Percentiles rank a stretch among this genome's conserved stretches.
Evolutionary conservation across 2,113 vertebrate genomes (phyloP).

Genomic region (Pheucticus melanocephalus): DNA sequence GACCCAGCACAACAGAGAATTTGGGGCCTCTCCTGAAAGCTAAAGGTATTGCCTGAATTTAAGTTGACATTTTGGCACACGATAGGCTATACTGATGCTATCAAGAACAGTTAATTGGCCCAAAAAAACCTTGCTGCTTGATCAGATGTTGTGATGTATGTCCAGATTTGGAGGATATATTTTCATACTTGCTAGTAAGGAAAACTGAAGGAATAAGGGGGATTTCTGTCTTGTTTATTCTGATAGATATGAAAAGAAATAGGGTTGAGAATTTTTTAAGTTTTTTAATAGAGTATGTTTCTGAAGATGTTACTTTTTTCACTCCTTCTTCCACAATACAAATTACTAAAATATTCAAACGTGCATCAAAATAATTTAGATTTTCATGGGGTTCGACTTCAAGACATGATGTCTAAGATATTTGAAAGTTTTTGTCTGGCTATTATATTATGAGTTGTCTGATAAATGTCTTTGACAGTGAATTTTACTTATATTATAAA

Average conservation of each 20-base stretch:
- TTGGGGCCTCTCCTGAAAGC: neutral
- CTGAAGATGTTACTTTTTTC: neutral
- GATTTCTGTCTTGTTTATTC: neutral
- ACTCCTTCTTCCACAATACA: neutral
- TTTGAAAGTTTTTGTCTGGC: neutral
- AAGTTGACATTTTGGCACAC: neutral
- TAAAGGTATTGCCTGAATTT: neutral
- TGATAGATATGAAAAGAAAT: neutral
- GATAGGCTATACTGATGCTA: neutral
- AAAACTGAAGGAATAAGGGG: neutral
- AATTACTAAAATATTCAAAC: neutral
- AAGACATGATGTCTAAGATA: neutral
- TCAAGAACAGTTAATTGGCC: neutral
- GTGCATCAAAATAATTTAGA: neutral
- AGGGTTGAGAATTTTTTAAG: neutral
- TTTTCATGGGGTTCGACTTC: neutral
- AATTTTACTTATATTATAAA: neutral
- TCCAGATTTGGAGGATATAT: neutral
- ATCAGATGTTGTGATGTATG: neutral
- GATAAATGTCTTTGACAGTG: neutral
- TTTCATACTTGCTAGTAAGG: neutral
- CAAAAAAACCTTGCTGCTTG: neutral
- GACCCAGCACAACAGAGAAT: neutral
- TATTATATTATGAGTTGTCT: neutral
- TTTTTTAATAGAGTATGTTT: neutral